These are phyloP conservation scores for Saguinus midas DNA, from an alignment of 2,113 vertebrate genomes.

Conservation along the genomic window DNA sequence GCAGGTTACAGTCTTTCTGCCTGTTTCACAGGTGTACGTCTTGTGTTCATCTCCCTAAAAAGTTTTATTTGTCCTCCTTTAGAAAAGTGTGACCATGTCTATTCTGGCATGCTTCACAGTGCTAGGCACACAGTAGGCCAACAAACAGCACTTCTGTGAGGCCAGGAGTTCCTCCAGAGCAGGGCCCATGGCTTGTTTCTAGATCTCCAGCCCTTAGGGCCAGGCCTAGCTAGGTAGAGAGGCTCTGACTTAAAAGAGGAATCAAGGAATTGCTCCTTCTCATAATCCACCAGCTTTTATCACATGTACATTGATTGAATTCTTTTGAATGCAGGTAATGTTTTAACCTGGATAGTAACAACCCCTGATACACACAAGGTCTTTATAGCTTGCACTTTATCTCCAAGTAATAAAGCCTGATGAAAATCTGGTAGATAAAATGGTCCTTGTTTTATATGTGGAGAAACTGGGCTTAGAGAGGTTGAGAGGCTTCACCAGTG, in stretches of 20 bases:
- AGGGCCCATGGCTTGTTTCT: background rate
- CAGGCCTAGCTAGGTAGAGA: background rate
- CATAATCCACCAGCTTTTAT: background rate
- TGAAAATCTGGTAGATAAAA: background rate
- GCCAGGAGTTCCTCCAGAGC: background rate
- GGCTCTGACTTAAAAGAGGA: background rate
- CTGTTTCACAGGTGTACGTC: background rate
- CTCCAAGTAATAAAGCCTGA: background rate
- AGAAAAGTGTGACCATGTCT: background rate
- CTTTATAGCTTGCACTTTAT: background rate
- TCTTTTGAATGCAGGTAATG: background rate
- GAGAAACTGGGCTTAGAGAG: background rate
- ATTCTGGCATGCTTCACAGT: background rate
- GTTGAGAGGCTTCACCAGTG: background rate
- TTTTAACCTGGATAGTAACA: background rate
- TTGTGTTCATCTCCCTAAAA: background rate
- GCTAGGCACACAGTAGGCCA: background rate
- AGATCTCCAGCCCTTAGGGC: background rate
- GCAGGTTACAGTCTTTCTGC: background rate
- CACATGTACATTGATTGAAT: background rate
- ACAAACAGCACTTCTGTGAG: background rate
- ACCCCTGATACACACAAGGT: background rate
- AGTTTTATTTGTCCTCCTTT: background rate
- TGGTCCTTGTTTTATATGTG: background rate
- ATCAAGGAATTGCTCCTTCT: background rate